Evolutionary conservation across 2,797 vertebrate species (phyloP), one percentile per base, ranked within the genome.

Genomic region (Mionectes olivaceus): DNA sequence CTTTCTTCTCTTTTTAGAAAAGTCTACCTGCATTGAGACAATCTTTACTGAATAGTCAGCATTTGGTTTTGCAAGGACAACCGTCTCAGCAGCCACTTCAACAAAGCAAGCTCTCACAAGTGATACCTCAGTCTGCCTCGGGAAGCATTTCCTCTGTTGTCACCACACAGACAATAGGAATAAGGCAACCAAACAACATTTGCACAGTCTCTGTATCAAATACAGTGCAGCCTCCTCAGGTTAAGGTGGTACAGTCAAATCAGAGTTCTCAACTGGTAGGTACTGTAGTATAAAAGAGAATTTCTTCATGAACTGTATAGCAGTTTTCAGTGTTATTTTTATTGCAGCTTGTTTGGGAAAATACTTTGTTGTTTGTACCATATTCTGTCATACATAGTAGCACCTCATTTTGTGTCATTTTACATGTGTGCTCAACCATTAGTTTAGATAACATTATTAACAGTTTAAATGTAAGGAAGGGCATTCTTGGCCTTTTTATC

Each of bases 1-100:
- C 63, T 91, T 73, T 87, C 60, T 32, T 88, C 89, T 94, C 35
- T 97, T 95, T 98, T 95, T 97, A 99, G 99, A 99, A 99, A 97
- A 99, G 98, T 97, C 98, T 99, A 64, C 99, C 99, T 76, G 98
- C 98, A 86, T 95, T 99, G 95, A 97, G 98, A 96, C 97, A 99
- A 97, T 99, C 98, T 91, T 96, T 99, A 95, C 94, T 99, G 96
- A 99, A 97, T 71, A 99, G 98, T 97, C 98, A 99, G 92, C 98
- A 99, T 84, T 97, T 98, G 92, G 96, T 98, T 96, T 97, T 83
- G 88, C 96, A 97, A 94, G 95, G 94, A 67, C 96, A 97, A 57
- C 98, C 98, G 44, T 93, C 93, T 94, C 96, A 97, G 89, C 98
- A 98, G 90, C 97, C 98, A 37, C 97, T 96, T 47, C 98, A 98